Evolutionary conservation across 2,888 invertebrate genomes (phyloP).

Genomic region (Pemphredon lugubris): DNA sequence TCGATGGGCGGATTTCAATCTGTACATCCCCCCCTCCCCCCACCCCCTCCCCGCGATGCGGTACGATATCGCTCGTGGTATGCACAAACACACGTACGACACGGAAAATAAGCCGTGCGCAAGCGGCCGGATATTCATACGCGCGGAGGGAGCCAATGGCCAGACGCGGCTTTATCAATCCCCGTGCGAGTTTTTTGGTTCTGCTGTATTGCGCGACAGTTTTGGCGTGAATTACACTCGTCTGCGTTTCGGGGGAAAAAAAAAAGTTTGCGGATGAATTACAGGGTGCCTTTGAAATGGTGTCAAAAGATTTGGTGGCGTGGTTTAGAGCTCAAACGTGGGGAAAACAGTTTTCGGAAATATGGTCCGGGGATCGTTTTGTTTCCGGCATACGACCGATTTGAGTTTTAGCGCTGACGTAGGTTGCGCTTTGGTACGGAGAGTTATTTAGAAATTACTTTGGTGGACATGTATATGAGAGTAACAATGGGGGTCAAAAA

Average conservation of each 20-base stretch:
- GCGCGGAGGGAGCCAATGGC: not conserved
- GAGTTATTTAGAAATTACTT: too few species aligned
- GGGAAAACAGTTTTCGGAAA: too few species aligned
- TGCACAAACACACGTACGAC: not conserved
- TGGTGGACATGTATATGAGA: too few species aligned
- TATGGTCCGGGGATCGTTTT: too few species aligned
- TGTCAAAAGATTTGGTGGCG: not conserved
- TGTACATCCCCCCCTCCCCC: conserved; percentile 51
- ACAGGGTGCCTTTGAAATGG: not conserved
- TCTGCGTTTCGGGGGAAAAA: not conserved
- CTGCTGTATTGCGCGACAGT: too few species aligned
- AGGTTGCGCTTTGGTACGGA: too few species aligned
- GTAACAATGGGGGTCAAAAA: too few species aligned
- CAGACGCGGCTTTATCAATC: too few species aligned
- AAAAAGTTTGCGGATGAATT: not conserved
- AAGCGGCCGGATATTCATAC: not conserved
- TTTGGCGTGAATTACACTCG: too few species aligned
- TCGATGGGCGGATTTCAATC: conserved; percentile 67
- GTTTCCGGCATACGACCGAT: too few species aligned
- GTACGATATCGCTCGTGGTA: conserved; percentile 39
- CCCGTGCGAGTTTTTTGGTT: too few species aligned
- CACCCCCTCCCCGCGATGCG: conserved; percentile 25
- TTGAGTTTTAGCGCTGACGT: too few species aligned
- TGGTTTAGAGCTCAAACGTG: not conserved
- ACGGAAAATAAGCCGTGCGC: conserved; percentile 32